Evolutionary conservation across 2,113 vertebrate genomes (phyloP).

Genomic region (Chaetops frenatus): DNA sequence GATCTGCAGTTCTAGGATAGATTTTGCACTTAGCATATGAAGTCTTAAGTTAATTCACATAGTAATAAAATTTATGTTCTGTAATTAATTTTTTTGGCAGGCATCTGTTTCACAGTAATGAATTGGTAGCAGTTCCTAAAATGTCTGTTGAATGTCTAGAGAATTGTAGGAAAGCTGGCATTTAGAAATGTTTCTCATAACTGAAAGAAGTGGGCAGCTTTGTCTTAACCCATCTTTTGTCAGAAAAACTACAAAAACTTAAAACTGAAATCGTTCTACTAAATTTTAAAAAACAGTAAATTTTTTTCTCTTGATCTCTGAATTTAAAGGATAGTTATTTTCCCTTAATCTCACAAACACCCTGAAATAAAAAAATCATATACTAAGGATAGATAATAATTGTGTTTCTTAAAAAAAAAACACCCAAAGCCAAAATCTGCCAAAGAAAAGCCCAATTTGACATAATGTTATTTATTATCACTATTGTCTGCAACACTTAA

Average conservation of each 20-base stretch:
- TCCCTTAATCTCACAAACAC: not conserved
- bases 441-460: not conserved
- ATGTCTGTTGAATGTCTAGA: slow-evolving; percentile 42
- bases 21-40: not conserved
- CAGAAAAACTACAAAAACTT: not conserved
- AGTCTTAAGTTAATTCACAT: slow-evolving; percentile 25
- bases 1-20: not conserved
- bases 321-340: not conserved
- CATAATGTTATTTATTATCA: accelerated
- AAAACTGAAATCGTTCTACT: not conserved
- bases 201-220: slow-evolving; percentile 14
- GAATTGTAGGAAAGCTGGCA: slow-evolving; percentile 33
- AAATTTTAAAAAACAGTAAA: not conserved
- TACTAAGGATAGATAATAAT: not conserved
- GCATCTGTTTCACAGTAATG: slow-evolving; percentile 51
- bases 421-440: not conserved
- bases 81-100: slow-evolving; percentile 58
- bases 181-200: slow-evolving; percentile 3
- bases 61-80: slow-evolving; percentile 50
- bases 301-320: not conserved
- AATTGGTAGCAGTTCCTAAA: slow-evolving; percentile 39
- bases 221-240: not conserved
- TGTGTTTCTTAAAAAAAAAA: not conserved
- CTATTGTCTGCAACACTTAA: not conserved
- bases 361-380: not conserved